A percentile compares a stretch with the other conserved stretches of the same genome.
These are phyloP conservation scores for Rapana venosa DNA, from an alignment of 2,888 invertebrate genomes.

Conservation along the genomic window DNA sequence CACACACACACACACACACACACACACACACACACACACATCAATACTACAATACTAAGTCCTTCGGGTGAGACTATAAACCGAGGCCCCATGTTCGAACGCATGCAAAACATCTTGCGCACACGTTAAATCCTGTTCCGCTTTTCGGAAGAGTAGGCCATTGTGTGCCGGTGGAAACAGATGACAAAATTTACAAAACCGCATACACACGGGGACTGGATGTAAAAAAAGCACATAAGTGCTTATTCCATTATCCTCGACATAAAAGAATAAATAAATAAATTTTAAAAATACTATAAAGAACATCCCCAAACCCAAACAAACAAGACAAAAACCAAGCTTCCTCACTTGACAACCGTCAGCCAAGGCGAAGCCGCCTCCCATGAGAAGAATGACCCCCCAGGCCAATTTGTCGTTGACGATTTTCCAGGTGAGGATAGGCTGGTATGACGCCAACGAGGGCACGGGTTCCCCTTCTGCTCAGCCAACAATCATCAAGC, in stretches of 20 bases:
- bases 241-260: not conserved
- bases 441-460: slow-evolving; percentile 76
- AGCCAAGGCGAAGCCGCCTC: slow-evolving; percentile 94
- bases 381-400: slow-evolving; percentile 91
- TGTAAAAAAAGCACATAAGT: no score
- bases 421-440: slow-evolving; percentile 90
- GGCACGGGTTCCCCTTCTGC: not conserved
- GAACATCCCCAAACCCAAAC: not conserved
- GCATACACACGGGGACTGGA: no score
- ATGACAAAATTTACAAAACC: no score
- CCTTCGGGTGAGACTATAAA: no score
- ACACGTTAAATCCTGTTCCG: no score
- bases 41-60: no score
- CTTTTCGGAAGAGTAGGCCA: no score
- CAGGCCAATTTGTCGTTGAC: slow-evolving; percentile 92
- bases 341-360: slow-evolving; percentile 86
- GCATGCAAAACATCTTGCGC: no score
- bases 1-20: no score
- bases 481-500: not conserved
- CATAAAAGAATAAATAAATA: not conserved
- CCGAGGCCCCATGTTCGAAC: no score
- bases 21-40: no score
- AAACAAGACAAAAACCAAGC: not conserved
- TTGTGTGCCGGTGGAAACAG: no score
- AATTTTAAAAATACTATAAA: not conserved